Conservation (phyloP, 2,797 vertebrate genomes). For the Botia almorhae region DNA sequence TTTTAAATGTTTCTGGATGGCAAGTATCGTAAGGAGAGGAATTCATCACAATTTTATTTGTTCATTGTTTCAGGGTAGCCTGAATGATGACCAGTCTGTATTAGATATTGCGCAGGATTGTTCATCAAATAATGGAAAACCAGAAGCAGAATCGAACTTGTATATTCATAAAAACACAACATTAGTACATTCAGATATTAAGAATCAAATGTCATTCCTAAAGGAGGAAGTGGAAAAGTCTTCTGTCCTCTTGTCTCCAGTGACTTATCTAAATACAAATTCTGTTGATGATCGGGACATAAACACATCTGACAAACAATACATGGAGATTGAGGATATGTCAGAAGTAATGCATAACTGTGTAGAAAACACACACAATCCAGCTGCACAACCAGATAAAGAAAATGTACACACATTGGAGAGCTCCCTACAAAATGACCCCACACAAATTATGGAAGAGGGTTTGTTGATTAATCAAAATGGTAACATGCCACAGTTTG, state of each 20-base stretch:
- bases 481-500: conserved; percentile 5
- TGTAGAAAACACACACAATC: conserved; percentile 6
- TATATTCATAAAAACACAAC: neutral
- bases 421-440: conserved; percentile 19
- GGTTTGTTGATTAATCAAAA: conserved; percentile 1
- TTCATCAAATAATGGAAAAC: neutral
- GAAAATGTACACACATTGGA: conserved; percentile 17
- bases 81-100: neutral
- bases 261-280: neutral
- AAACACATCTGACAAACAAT: conserved; percentile 26
- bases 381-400: neutral
- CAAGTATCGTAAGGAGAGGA: too few species aligned
- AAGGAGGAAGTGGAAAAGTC: neutral
- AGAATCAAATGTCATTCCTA: neutral
- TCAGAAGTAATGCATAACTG: conserved; percentile 9
- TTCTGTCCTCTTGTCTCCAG: neutral
- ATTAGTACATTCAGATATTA: neutral
- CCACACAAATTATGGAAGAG: conserved; percentile 21
- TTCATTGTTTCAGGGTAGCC: conserved; percentile 16
- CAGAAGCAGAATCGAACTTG: neutral
- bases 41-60: neutral
- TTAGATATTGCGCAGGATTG: neutral
- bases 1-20: too few species aligned
- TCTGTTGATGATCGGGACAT: neutral
- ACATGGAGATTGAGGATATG: conserved; percentile 41